Evolutionary conservation across 1,140 invertebrate species (phyloP).

Genomic region (Colletes latitarsis): DNA sequence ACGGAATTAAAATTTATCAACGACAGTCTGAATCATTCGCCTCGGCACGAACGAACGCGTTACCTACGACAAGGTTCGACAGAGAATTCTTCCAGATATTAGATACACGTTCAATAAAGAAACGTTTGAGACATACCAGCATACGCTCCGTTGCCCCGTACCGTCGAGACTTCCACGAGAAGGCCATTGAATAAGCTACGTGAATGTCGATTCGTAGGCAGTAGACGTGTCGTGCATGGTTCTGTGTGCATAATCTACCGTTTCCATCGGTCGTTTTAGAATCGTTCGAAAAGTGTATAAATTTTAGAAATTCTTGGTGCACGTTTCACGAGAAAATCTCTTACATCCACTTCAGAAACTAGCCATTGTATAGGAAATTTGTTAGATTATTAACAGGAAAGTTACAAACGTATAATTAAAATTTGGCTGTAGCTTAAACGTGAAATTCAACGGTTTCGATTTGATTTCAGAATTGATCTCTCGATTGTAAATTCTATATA

Average conservation of each 20-base stretch:
- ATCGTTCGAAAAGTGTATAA: neutral
- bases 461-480: too few relatives aligned
- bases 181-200: neutral
- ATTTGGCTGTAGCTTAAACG: too few relatives aligned
- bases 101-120: neutral
- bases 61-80: neutral
- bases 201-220: neutral
- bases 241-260: neutral
- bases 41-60: slow-evolving; percentile 6
- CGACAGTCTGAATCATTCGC: slow-evolving; percentile 33
- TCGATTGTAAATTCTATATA: too few relatives aligned
- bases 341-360: too few relatives aligned
- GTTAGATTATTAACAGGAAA: too few relatives aligned
- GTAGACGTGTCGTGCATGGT: too few relatives aligned
- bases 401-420: too few relatives aligned
- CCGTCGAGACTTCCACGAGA: neutral
- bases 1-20: slow-evolving; percentile 32
- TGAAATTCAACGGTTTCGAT: too few relatives aligned
- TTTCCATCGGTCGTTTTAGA: neutral
- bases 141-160: neutral
- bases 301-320: too few relatives aligned
- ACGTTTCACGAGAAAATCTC: too few relatives aligned
- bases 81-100: neutral
- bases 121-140: too few relatives aligned
- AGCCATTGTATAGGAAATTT: too few relatives aligned